Conservation (phyloP, 2,113 vertebrate species). For the Triplophysa tibetana region DNA sequence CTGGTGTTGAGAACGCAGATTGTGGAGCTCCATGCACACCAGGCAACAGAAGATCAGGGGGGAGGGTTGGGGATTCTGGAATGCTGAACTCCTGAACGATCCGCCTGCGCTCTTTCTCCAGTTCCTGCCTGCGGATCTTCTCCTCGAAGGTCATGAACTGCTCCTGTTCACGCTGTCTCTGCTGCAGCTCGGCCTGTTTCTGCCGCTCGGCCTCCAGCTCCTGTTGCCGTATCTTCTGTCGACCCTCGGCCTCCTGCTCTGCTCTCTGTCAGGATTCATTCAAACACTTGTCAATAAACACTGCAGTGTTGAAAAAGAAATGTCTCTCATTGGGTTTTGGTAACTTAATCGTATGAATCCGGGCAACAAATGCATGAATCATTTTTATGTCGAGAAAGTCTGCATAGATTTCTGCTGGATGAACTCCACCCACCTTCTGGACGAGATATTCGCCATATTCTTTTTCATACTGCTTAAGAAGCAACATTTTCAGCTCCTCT, state of each 20-base stretch:
- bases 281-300: background rate
- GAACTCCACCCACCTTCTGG: constrained; percentile 77
- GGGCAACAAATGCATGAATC: too few relatives aligned
- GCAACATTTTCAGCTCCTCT: constrained; percentile 88
- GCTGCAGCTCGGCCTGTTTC: constrained; percentile 83
- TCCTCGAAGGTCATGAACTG: constrained; percentile 94
- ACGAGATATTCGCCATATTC: constrained; percentile 85
- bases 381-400: background rate
- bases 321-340: too few relatives aligned
- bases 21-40: constrained; percentile 77
- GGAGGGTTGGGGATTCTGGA: constrained; percentile 23
- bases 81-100: constrained; percentile 84
- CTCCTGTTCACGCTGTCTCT: constrained; percentile 91
- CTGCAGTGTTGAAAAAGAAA: background rate
- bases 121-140: constrained; percentile 91
- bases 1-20: constrained; percentile 58
- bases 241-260: constrained; percentile 68
- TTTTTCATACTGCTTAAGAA: constrained; percentile 85
- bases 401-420: background rate
- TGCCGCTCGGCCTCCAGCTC: constrained; percentile 84
- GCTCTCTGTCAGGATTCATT: constrained; percentile 68
- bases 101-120: constrained; percentile 88
- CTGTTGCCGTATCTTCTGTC: constrained; percentile 73
- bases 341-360: too few relatives aligned
- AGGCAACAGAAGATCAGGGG: constrained; percentile 77